Conservation (phyloP, 1,140 invertebrate species). For the Mizuhopecten yessoensis region DNA sequence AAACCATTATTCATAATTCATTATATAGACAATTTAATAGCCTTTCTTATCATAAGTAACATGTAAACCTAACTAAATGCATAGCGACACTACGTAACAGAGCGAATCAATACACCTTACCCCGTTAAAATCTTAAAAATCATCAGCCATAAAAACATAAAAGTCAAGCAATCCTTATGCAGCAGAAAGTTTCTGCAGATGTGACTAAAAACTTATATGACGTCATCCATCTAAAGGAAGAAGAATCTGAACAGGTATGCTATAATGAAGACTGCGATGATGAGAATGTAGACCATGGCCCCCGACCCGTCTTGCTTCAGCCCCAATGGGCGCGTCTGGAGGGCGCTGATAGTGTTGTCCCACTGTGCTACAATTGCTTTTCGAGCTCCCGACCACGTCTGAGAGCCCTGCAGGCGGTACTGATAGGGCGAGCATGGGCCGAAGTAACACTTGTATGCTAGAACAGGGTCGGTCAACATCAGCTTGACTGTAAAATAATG, state of each 20-base stretch:
- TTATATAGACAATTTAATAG: too few species aligned
- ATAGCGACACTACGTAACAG: too few species aligned
- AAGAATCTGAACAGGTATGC: background rate
- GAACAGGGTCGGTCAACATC: constrained; percentile 76
- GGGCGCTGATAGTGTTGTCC: constrained; percentile 54
- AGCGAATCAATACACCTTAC: too few species aligned
- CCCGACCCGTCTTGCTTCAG: background rate
- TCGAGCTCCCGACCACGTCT: constrained; percentile 81
- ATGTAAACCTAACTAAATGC: too few species aligned
- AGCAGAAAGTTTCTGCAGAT: too few species aligned
- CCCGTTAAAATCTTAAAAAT: too few species aligned
- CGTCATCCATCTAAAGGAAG: too few species aligned
- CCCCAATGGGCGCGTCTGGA: background rate
- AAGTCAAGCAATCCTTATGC: too few species aligned
- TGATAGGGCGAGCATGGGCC: constrained; percentile 83
- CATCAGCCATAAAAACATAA: too few species aligned
- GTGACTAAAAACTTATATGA: too few species aligned
- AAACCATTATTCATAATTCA: too few species aligned
- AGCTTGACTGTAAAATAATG: constrained; percentile 61
- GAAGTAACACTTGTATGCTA: constrained; percentile 76
- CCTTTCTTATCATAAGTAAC: too few species aligned
- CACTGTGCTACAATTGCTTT: constrained; percentile 74
- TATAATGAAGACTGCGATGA: background rate
- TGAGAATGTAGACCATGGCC: background rate
- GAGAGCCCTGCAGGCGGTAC: constrained; percentile 82